phyloP scores from a whole-genome alignment of 2,113 vertebrate species.

The Hoplias malabaricus region DNA sequence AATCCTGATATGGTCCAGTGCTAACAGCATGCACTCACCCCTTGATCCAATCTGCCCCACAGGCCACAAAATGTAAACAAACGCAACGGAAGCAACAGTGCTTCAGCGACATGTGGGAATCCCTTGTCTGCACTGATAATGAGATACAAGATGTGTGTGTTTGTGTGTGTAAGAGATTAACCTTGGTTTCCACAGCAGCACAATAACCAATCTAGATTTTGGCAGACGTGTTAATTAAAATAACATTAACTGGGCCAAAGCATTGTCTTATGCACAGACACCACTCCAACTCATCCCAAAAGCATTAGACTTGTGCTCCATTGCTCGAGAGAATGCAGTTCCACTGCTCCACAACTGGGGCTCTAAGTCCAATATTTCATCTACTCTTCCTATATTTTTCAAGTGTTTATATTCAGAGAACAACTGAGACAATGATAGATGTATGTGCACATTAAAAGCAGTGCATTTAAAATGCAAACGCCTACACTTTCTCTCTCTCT shows the following conservation, averaged over 20 bases:
- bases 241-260: background rate
- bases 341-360: too few species aligned
- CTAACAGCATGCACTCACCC: background rate
- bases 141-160: background rate
- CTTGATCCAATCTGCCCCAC: constrained; percentile 40
- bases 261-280: too few species aligned
- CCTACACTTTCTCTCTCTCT: constrained; percentile 26
- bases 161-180: background rate
- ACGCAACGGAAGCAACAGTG: constrained; percentile 63
- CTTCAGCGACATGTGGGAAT: constrained; percentile 24
- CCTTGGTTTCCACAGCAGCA: constrained; percentile 3
- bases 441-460: constrained; percentile 27
- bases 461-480: background rate
- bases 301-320: too few species aligned
- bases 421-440: background rate
- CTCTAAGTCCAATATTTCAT: background rate
- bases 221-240: constrained; percentile 26
- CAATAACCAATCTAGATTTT: background rate
- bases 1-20: constrained; percentile 1
- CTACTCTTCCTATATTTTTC: background rate
- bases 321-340: too few species aligned
- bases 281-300: background rate
- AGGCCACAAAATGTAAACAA: constrained; percentile 59
- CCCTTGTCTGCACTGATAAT: background rate
- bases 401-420: background rate